Conservation (phyloP, 2,113 vertebrate species). For the Limanda limanda region DNA sequence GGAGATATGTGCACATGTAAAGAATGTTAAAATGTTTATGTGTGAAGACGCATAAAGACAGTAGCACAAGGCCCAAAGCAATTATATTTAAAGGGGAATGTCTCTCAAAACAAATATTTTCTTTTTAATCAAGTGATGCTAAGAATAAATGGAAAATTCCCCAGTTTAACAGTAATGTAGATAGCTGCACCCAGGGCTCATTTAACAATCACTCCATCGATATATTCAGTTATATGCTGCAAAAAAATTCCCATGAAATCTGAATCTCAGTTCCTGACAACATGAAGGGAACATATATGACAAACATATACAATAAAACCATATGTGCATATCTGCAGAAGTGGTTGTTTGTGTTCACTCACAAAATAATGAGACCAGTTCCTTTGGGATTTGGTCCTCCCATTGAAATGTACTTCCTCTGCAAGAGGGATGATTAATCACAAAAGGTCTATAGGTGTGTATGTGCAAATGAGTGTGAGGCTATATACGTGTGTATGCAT, state of each 20-base stretch:
- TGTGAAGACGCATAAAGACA: conserved; percentile 21
- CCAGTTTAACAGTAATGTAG: background rate
- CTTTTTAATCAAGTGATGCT: background rate
- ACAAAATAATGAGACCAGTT: conserved; percentile 23
- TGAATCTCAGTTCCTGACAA: background rate
- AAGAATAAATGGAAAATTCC: background rate
- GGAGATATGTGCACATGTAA: conserved; percentile 5
- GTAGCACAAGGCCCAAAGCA: background rate
- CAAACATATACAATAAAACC: background rate
- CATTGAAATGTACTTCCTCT: conserved; percentile 18
- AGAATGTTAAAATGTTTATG: background rate
- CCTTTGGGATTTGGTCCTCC: conserved; percentile 40
- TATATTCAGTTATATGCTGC: background rate
- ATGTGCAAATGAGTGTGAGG: conserved; percentile 1
- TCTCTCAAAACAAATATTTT: background rate
- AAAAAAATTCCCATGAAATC: background rate
- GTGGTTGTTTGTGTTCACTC: conserved; percentile 15
- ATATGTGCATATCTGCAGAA: background rate
- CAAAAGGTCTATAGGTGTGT: conserved; percentile 5
- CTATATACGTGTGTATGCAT: background rate
- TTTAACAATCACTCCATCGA: background rate
- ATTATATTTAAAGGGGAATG: background rate
- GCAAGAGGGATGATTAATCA: conserved; percentile 31
- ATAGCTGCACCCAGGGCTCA: conserved; percentile 13
- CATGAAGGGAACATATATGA: background rate